Base-by-base conservation (phyloP, 1,140 invertebrate species). In the Harlomillsia oculata region DNA sequence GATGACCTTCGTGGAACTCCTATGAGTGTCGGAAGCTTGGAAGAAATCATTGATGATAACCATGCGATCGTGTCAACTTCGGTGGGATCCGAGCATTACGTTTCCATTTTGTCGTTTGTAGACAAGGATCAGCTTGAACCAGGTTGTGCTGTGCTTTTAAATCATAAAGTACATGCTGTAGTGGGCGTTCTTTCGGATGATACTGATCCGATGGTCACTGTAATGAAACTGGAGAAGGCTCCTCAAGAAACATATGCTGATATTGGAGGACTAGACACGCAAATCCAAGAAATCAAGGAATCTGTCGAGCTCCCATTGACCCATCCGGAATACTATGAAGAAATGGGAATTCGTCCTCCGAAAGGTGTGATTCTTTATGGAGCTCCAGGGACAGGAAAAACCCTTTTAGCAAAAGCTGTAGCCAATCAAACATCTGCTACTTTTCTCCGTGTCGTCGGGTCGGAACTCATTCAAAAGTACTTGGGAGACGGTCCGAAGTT, bases 161-260 rank as follows among this genome's bases (percentile, higher is more conserved):
- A 99, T 75, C 97, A 99, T 74, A 99, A 99, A 79, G 82, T 83
- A 6, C 96, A 99, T 78, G 94, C 97, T 58, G 95, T 99, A 34
- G 94, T 99, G 39, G 97, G 97, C 62, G 96, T 99, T 0, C 72
- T 99, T 23, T 88, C 89, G 32, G 97, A 99, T 77, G 97, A 99
- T 70, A 97, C 94, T n/a, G 97, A 99, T 77, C 97, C 97, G 14
- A 99, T 99, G 96, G 97, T 99, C 1, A 99, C 94, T 28, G 97
- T 99, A 0, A 99, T 99, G 97, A 99, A 99, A 73, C 71, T 99
- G 32, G 97, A 99, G 69, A 99, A 99, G 71, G 97, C 97, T 21
- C 97, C 97, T 11, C 93, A 98, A 74, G 97, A 99, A 76, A 99
- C 97, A 0, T 99, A 99, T 72, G 96, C 96, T 16, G 97, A 99